phyloP scores from a whole-genome alignment of 35 echinoderm and acorn worm genomes.

The Eucidaris tribuloides region DNA sequence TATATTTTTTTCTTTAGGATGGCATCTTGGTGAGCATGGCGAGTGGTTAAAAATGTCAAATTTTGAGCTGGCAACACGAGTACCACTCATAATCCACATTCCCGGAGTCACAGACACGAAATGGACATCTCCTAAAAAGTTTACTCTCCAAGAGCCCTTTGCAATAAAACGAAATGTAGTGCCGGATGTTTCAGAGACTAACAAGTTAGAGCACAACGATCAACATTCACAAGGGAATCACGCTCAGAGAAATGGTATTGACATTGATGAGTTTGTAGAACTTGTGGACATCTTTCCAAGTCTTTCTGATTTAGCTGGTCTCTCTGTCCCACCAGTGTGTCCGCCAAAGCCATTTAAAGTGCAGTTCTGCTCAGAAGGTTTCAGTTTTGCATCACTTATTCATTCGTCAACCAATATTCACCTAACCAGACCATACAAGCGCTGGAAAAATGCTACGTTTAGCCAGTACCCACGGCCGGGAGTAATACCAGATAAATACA shows the following conservation, averaged over 20 bases:
- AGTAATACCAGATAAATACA: slow-evolving; percentile 30
- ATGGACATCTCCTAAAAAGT: slow-evolving; percentile 5
- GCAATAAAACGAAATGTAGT: no score
- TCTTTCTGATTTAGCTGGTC: slow-evolving; percentile 43
- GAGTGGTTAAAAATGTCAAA: slow-evolving; percentile 81
- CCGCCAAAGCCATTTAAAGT: slow-evolving; percentile 41
- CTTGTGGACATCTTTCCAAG: slow-evolving; percentile 87
- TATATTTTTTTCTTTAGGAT: slow-evolving; percentile 61
- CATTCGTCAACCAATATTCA: no score
- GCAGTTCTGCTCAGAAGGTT: slow-evolving; percentile 74
- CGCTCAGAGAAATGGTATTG: no score
- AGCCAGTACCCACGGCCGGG: slow-evolving; percentile 89
- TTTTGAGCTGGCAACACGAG: slow-evolving; percentile 66
- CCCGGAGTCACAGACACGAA: slow-evolving; percentile 70
- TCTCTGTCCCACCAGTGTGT: slow-evolving; percentile 63
- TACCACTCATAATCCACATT: slow-evolving; percentile 76
- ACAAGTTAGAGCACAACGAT: no score
- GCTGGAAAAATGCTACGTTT: slow-evolving; percentile 83
- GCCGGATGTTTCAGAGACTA: no score
- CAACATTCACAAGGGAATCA: no score
- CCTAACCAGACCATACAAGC: no score
- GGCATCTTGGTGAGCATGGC: slow-evolving; percentile 91
- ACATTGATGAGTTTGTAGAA: slow-evolving; percentile 52
- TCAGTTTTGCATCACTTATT: slow-evolving; percentile 65
- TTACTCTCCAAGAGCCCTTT: slow-evolving; percentile 50